phyloP scores from a whole-genome alignment of 2,113 vertebrate species.

The Otus sunia region DNA sequence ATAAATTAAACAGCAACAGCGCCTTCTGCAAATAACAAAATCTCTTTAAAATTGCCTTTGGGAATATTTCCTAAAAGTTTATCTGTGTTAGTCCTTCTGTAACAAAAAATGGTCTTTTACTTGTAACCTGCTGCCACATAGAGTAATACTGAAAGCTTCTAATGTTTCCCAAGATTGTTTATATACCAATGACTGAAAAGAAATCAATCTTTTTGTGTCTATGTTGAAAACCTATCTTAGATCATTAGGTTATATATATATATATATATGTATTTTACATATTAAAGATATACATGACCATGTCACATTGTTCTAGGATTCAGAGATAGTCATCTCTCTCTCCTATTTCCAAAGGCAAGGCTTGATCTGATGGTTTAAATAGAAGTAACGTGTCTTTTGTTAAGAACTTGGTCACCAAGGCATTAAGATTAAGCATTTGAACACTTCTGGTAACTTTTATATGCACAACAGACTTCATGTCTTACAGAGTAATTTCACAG shows the following conservation, averaged over 20 bases:
- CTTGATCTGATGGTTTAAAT: not conserved
- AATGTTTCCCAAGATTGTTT: not conserved
- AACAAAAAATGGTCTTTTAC: not conserved
- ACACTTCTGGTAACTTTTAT: not conserved
- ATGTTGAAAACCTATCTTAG: not conserved
- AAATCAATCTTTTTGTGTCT: not conserved
- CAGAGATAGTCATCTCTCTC: not conserved
- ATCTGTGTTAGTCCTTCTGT: not conserved
- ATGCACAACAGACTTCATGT: not conserved
- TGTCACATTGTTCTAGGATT: not conserved
- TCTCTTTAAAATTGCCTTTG: slow-evolving; percentile 4
- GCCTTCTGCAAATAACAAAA: not conserved
- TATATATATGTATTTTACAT: not conserved
- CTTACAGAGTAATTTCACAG: not conserved
- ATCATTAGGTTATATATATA: not conserved
- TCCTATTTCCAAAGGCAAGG: not conserved
- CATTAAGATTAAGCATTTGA: not conserved
- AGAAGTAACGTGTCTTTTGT: not conserved
- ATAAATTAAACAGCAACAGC: slow-evolving; percentile 25
- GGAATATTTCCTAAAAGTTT: slow-evolving; percentile 15
- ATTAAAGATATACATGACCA: not conserved
- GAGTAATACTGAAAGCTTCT: not conserved
- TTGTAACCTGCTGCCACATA: not conserved
- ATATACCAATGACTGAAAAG: not conserved
- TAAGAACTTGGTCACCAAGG: not conserved